phyloP scores from a whole-genome alignment of 2,888 invertebrate genomes.

The Hirtodrosophila cameraria region DNA sequence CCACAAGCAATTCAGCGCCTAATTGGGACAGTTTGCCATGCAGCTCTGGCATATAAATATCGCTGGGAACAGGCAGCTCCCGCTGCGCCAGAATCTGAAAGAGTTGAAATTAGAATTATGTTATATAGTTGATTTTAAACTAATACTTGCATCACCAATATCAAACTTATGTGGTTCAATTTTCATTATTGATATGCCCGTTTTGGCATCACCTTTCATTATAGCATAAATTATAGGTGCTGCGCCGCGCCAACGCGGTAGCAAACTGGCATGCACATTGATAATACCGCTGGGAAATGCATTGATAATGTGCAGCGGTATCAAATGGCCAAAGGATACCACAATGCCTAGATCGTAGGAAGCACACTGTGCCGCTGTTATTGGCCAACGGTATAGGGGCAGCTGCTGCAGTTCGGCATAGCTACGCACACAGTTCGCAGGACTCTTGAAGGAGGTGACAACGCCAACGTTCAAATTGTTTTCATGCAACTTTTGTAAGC shows the following conservation, averaged over 20 bases:
- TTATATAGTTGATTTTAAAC: neutral
- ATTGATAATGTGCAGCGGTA: slow-evolving; percentile 90
- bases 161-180: slow-evolving; percentile 93
- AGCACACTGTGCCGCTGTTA: slow-evolving; percentile 80
- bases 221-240: slow-evolving; percentile 95
- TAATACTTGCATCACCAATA: slow-evolving; percentile 86
- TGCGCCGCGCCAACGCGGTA: slow-evolving; percentile 97
- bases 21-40: slow-evolving; percentile 87
- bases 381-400: slow-evolving; percentile 89
- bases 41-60: slow-evolving; percentile 88
- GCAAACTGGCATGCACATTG: slow-evolving; percentile 96
- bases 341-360: slow-evolving; percentile 93
- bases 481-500: slow-evolving; percentile 85
- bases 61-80: slow-evolving; percentile 85
- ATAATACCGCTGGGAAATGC: slow-evolving; percentile 95
- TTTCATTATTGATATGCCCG: slow-evolving; percentile 95
- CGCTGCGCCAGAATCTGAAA: slow-evolving; percentile 85
- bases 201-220: slow-evolving; percentile 90
- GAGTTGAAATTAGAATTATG: neutral
- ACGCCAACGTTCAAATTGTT: slow-evolving; percentile 87
- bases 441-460: slow-evolving; percentile 88
- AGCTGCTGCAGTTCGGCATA: slow-evolving; percentile 87
- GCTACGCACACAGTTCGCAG: slow-evolving; percentile 87
- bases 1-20: slow-evolving; percentile 88
- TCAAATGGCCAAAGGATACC: slow-evolving; percentile 96